Percentiles rank a stretch among this genome's conserved stretches.
phyloP scores from a whole-genome alignment of 2,113 vertebrate species.

The Murina feae region DNA sequence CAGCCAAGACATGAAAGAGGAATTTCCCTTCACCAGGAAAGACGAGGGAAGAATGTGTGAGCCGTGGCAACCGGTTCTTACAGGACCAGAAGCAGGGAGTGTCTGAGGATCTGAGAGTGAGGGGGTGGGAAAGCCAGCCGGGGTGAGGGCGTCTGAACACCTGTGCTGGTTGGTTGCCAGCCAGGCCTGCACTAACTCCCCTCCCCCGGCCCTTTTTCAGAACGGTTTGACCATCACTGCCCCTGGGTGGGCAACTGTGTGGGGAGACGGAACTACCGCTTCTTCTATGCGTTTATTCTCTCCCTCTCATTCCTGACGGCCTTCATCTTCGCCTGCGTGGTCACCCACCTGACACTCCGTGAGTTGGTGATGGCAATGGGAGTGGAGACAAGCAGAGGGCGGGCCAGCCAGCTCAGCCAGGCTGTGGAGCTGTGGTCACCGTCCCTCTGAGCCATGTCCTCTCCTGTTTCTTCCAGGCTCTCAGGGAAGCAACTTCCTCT shows the following conservation, averaged over 20 bases:
- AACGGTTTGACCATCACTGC: constrained; percentile 97
- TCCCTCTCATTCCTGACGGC: constrained; percentile 97
- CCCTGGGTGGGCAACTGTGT: constrained; percentile 99
- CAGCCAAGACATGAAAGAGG: background rate
- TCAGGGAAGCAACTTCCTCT: constrained; percentile 86
- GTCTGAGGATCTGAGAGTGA: background rate
- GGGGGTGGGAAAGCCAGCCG: background rate
- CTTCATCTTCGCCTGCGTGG: constrained; percentile 96
- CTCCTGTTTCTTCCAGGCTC: constrained; percentile 81
- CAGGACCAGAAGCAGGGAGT: background rate
- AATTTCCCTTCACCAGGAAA: background rate
- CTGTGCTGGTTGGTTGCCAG: background rate
- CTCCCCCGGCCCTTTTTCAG: constrained; percentile 76
- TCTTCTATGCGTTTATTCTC: constrained; percentile 96
- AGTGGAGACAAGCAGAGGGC: rapidly evolving
- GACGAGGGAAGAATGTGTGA: background rate
- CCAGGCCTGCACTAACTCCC: rapidly evolving
- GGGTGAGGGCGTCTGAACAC: background rate
- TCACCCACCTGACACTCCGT: constrained; percentile 95
- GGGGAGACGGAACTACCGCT: constrained; percentile 96
- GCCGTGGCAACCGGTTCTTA: background rate
- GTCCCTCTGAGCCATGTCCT: background rate
- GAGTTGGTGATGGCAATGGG: constrained; percentile 61
- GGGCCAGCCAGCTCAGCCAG: background rate
- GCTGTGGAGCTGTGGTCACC: background rate